Base-by-base conservation (phyloP, 2,113 vertebrate genomes). In the Raja brachyura region DNA sequence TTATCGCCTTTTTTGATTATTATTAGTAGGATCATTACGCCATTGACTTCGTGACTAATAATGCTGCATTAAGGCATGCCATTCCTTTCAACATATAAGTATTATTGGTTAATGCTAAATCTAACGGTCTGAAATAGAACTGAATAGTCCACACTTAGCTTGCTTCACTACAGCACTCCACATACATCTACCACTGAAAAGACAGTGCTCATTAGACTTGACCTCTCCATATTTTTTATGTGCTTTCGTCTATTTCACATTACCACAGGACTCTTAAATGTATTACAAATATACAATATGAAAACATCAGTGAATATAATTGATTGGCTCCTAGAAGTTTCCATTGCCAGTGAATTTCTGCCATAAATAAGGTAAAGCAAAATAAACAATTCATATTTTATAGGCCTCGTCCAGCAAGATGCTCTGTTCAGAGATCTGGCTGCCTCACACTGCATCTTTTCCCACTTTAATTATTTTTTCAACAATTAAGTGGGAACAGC, bases 181-280 rank as follows among this genome's bases (percentile, higher is more conserved):
- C 7, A 92, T 11, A 22, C 33, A 48, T 22, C 31, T 16, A 73
- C 13, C 33, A 92, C n/a, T 63, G 83, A 88, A 88, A 88, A 63
- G n/a, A 88, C 13, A 88, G n/a, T 74, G 63, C 63, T 74, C 48
- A 13, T 39, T 54, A 90, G 22, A 20, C 31, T 74, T 33, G 2
- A 10, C 33, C 68, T 25, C 48, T 92, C 33, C 66, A 92, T 25
- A 54, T 20, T 10, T 85, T 25, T 16, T 10, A 66, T 92, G 68
- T 90, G 90, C 68, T 92, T 92, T 3, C 2, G 54, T 39, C 68
- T 73, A 73, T 63, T 73, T 92, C 90, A 92, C 90, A 92, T 92
- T 92, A 73, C 70, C 11, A 20, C 63, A 73, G 90, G 20, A 92
- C 68, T 54, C 54, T 54, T 31, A 20, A 20, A 28, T 63, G 33